These are phyloP conservation scores for Amorpha juglandis DNA, from an alignment of 2,888 invertebrate species.

Conservation along the genomic window DNA sequence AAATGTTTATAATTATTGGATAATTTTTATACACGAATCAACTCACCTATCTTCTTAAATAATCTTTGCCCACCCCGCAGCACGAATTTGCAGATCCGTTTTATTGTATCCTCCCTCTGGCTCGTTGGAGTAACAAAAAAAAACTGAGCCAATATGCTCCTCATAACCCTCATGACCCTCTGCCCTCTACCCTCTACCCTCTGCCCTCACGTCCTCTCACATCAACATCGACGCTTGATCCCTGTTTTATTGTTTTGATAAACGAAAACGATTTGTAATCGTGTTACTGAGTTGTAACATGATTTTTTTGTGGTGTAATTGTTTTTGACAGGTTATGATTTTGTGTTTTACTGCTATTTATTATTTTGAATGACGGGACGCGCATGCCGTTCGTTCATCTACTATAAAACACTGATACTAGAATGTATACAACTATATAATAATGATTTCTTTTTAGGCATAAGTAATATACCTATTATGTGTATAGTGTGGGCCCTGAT, in stretches of 20 bases:
- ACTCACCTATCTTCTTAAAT: conserved; percentile 10
- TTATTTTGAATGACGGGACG: too few relatives aligned
- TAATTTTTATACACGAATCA: not conserved
- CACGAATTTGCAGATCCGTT: conserved; percentile 52
- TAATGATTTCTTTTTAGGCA: too few relatives aligned
- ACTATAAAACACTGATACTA: too few relatives aligned
- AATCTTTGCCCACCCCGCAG: conserved; percentile 42
- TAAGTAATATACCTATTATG: too few relatives aligned
- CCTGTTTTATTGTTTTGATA: conserved; percentile 55
- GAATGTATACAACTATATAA: too few relatives aligned
- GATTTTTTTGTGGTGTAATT: not conserved
- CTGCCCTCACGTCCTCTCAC: conserved; percentile 34
- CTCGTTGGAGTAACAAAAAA: conserved; percentile 42
- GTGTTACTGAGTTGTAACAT: not conserved
- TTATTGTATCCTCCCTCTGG: conserved; percentile 52
- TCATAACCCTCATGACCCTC: conserved; percentile 42
- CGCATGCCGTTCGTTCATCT: too few relatives aligned
- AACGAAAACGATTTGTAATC: conserved; percentile 10
- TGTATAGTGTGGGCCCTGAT: too few relatives aligned
- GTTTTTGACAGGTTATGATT: not conserved
- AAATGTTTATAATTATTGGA: too few relatives aligned
- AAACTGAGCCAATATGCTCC: conserved; percentile 68
- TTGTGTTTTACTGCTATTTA: too few relatives aligned
- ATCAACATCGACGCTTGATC: conserved; percentile 48
- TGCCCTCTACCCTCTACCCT: conserved; percentile 35